Conservation (phyloP, 2,113 vertebrate species). For the Macquaria australasica region DNA sequence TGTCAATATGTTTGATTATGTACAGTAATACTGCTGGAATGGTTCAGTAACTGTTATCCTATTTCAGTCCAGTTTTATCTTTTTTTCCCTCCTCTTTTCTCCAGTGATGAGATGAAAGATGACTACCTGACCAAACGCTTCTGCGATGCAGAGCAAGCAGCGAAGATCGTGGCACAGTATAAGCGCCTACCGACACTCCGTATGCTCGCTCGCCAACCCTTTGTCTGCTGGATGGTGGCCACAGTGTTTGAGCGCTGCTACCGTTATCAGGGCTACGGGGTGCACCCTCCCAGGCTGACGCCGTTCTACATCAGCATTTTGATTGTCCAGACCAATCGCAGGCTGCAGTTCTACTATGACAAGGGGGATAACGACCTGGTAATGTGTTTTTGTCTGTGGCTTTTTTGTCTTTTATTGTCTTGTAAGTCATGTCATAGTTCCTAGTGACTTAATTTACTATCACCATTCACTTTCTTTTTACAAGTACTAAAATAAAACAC, state of each 20-base stretch:
- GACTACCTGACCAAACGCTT: conserved; percentile 75
- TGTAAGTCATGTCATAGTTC: background rate
- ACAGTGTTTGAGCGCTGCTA: conserved; percentile 62
- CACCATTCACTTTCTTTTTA: background rate
- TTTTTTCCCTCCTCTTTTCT: background rate
- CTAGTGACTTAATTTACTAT: background rate
- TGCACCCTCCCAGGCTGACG: conserved; percentile 66
- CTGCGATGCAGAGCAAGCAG: background rate
- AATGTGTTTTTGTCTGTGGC: background rate
- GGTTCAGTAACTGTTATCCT: background rate
- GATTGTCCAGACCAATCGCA: conserved; percentile 78
- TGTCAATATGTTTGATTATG: background rate
- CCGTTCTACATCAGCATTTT: conserved; percentile 73
- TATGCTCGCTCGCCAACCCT: conserved; percentile 74
- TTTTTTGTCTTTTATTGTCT: background rate
- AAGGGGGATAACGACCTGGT: conserved; percentile 40
- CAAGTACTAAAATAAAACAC: background rate
- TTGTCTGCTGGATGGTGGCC: conserved; percentile 81
- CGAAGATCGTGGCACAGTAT: conserved; percentile 57
- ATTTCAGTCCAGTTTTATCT: background rate
- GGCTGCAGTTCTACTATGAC: conserved; percentile 73
- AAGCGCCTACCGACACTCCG: conserved; percentile 60
- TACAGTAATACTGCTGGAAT: background rate
- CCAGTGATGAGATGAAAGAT: conserved; percentile 75
- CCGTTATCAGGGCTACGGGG: background rate